A percentile compares a stretch with the other conserved stretches of the same genome.
phyloP scores from a whole-genome alignment of 2,888 invertebrate species.

The Melieria crassipennis region DNA sequence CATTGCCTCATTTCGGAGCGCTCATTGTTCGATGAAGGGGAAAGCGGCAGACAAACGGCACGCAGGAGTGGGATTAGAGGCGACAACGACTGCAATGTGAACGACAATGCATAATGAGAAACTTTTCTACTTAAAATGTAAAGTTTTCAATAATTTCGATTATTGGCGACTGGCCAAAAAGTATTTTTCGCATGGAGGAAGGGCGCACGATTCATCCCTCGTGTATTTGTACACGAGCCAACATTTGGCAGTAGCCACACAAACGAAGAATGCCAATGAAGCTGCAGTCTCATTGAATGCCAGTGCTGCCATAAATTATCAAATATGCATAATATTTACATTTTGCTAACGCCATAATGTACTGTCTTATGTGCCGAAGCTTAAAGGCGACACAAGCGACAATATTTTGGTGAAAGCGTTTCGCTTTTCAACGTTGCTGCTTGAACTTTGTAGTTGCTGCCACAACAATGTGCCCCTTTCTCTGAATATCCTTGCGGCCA shows the following conservation, averaged over 20 bases:
- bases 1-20: slow-evolving; percentile 3
- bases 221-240: not conserved
- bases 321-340: slow-evolving; percentile 59
- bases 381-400: no score
- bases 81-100: slow-evolving; percentile 23
- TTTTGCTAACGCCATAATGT: slow-evolving; percentile 29
- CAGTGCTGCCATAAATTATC: slow-evolving; percentile 62
- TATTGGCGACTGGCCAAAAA: slow-evolving; percentile 61
- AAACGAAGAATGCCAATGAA: slow-evolving; percentile 2
- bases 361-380: no score
- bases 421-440: no score
- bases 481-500: no score
- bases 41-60: slow-evolving; percentile 1
- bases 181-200: slow-evolving; percentile 14
- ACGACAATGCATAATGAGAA: slow-evolving; percentile 39
- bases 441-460: no score
- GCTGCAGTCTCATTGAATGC: slow-evolving; percentile 50
- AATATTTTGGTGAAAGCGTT: no score
- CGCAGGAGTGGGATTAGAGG: slow-evolving; percentile 17
- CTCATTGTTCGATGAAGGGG: slow-evolving; percentile 11
- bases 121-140: slow-evolving; percentile 58
- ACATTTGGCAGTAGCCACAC: not conserved
- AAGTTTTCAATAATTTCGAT: slow-evolving; percentile 63
- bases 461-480: no score
- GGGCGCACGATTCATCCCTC: not conserved